Evolutionary conservation across 1,140 invertebrate genomes (phyloP), one percentile per base, ranked within the genome.

Genomic region (Neodiprion virginianus): DNA sequence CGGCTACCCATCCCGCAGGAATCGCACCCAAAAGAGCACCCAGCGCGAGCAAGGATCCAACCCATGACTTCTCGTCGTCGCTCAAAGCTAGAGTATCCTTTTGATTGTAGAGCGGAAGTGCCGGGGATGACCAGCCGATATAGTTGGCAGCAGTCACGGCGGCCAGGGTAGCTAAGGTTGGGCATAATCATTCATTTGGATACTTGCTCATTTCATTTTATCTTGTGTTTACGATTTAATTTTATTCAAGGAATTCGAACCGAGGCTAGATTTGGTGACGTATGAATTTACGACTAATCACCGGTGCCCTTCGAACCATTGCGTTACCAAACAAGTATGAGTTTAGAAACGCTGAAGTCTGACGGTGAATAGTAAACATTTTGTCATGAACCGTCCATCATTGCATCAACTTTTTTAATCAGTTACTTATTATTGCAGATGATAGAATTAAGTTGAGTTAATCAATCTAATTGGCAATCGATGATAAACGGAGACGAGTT

Each of bases 1-100:
- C 92, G 0, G 93, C 91, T n/a, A 91, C 83, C 48, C 90, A 89
- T 4, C 92, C 89, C 47, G 91, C 87, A 0, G 91, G 90, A 8
- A 92, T 85, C 0, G 91, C 90, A 0, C 91, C 90, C 40, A 87
- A 79, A 5, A 90, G 76, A 1, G 91, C 91, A 0, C 91, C 91
- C 7, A 92, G 83, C 53, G 89, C 89, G 0, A 91, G 78, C 0
- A 91, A 79, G 0, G 90, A 90, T 0, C 89, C 89, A 1, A 90
- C 87, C 91, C 91, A 92, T 0, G 90, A 90, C 0, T 85, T 88
- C 82, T 91, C 85, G 9, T 82, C 77, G 5, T 76, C 66, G 10
- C 68, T 78, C 48, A 82, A 71, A 8, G 48, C 8, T 11, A 82
- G 48, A 11, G 72, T 53, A 47, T 66, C 74, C 17, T 75, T 73